Evolutionary conservation across 2,113 vertebrate species (phyloP), one percentile per base, ranked within the genome.

Genomic region (Taurulus bubalis): DNA sequence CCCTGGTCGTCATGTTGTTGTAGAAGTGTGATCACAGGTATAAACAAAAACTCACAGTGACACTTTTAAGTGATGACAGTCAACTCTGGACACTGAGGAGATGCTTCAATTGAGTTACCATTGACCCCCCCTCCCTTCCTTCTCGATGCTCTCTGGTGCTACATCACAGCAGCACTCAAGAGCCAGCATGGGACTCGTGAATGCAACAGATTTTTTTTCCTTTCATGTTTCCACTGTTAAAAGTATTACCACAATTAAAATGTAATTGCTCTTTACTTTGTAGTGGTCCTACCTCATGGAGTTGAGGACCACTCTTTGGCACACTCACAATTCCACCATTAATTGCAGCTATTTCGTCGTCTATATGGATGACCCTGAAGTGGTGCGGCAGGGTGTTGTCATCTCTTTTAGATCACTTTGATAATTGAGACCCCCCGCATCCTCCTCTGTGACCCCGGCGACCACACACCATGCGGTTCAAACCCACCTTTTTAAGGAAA

Each of bases 341-440:
- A 89, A 90, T 82, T 85, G 80, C 63, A 22, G 77, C 70, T 78
- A 65, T 84, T 90, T 86, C 62, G 78, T 77, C 78, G 67, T 85
- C 40, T 64, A 26, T 81, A 30, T 79, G 40, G 60, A 42, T 80
- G 73, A 79, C 59, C 71, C 68, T 82, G 10, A 74, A 80, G 75
- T 85, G 75, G 64, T 66, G 9, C 80, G 20, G 32, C 3, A 15
- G 22, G 5, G 63, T n/a, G 28, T 38, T 51, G 55, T 70, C 76
- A 40, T 82, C 36, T 81, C 26, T 60, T 77, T 55, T 73, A 53
- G 30, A 60, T 66, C 74, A 26, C 53, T 51, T 71, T 58, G 49
- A 82, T 74, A 71, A 78, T 77, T 53, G 20, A 69, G 34, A 16
- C 45, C 40, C 47, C 24, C 11, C 30, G 51, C 58, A 59, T 83